Conservation (phyloP, 2,113 vertebrate genomes). For the Misgurnus mizolepis region DNA sequence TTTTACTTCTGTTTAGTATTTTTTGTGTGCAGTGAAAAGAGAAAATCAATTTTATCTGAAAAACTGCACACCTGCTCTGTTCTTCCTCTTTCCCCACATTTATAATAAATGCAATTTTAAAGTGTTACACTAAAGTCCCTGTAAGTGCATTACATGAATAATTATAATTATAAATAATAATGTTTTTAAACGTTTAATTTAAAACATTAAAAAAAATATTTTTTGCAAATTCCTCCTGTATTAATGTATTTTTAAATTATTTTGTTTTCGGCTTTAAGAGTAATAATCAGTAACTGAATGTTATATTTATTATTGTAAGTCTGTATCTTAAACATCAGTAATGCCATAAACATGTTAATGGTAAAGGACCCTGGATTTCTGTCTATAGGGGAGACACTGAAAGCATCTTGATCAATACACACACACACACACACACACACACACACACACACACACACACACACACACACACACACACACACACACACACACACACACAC, state of each 20-base stretch:
- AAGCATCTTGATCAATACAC: conserved; percentile 49
- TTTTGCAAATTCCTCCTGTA: too few species aligned
- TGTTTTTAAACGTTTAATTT: too few species aligned
- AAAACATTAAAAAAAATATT: too few species aligned
- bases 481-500: neutral
- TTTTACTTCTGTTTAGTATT: neutral
- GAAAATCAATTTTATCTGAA: conserved; percentile 6
- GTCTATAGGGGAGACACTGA: conserved; percentile 45
- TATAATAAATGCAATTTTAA: neutral
- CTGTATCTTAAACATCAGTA: neutral
- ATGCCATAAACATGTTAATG: conserved; percentile 12
- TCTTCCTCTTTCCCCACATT: neutral
- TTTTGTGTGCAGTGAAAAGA: neutral
- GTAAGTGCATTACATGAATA: neutral
- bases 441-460: neutral
- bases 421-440: neutral
- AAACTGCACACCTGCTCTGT: neutral
- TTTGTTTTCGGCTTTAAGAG: neutral
- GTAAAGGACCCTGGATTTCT: conserved; percentile 13
- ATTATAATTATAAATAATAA: neutral
- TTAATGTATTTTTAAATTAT: neutral
- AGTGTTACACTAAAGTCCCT: neutral
- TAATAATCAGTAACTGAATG: neutral
- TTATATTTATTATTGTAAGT: neutral
- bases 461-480: neutral